A percentile compares a stretch with the other conserved stretches of the same genome.
These are phyloP conservation scores for Planiliza haematocheilus DNA, from an alignment of 2,113 vertebrate genomes.

Conservation along the genomic window DNA sequence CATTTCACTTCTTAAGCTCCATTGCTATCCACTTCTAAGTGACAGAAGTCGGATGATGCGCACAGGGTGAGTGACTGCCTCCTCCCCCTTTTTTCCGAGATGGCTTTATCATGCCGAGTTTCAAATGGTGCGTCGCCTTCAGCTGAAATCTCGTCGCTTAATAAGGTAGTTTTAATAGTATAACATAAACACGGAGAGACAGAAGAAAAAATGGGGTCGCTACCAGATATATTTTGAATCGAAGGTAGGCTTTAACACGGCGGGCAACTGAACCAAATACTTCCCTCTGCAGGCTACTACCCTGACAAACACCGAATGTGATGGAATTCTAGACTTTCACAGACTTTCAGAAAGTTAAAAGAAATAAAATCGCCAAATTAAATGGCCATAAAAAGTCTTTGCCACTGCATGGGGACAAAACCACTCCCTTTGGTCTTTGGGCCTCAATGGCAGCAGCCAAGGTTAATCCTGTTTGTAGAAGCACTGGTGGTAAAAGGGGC, in stretches of 20 bases:
- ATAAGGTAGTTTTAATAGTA: slow-evolving; percentile 1
- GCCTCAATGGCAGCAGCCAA: slow-evolving; percentile 53
- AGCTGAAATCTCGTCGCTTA: slow-evolving; percentile 10
- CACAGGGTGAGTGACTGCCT: not conserved
- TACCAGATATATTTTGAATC: not conserved
- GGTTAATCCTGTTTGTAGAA: slow-evolving; percentile 82
- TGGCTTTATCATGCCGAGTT: slow-evolving; percentile 15
- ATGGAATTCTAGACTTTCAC: not conserved
- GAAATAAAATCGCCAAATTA: not conserved
- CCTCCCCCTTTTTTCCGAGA: slow-evolving; percentile 15
- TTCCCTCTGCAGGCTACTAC: not conserved
- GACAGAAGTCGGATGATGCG: slow-evolving; percentile 26
- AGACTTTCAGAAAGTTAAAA: not conserved
- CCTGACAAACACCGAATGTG: not conserved
- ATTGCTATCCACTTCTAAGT: slow-evolving; percentile 37
- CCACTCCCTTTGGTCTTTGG: slow-evolving; percentile 10
- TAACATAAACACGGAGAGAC: not conserved
- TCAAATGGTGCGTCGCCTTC: not conserved
- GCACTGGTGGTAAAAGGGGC: slow-evolving; percentile 70
- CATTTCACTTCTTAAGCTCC: slow-evolving; percentile 57
- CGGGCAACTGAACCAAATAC: not conserved
- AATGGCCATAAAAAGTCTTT: not conserved
- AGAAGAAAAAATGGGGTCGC: not conserved
- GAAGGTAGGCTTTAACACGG: not conserved
- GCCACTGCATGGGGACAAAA: slow-evolving; percentile 7